Evolutionary conservation across 2,888 invertebrate genomes (phyloP), one percentile per base, ranked within the genome.

Genomic region (Aradus depressus): DNA sequence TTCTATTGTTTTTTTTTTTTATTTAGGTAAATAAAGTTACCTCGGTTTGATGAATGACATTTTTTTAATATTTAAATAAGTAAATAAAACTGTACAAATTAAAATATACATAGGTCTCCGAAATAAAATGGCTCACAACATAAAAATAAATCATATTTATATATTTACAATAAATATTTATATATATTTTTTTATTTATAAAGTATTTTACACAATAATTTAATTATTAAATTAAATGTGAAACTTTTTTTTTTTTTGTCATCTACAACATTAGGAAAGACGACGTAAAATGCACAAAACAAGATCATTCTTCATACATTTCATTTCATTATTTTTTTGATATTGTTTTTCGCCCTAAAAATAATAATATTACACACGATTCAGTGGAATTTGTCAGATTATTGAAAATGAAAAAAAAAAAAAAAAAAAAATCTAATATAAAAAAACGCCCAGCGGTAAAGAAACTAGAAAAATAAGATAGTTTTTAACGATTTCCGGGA

Each of bases 81-180:
- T n/a, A n/a, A n/a, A n/a, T n/a, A 44, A 44, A 14, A 34, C 44
- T 44, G 44, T 44, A 44, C 44, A 44, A 44, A 44, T 47, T 47
- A n/a, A n/a, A n/a, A n/a, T n/a, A 47, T 47, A 47, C 37, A 47
- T 38, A 47, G 37, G 47, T 47, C 47, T 35, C 47, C 38, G n/a
- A 47, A 44, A 14, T n/a, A n/a, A 38, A 38, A 47, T 38, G n/a
- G 19, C 16, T 19, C 26, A 21, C 21, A 47, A 47, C 47, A 47
- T 44, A 47, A 47, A 47, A 47, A 47, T 47, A 47, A 47, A 34
- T 47, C 37, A 38, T 47, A 47, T 47, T 49, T 49, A 49, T 49
- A 49, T 49, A 49, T 49, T 41, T 49, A 49, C 41, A 49, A 49
- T 49, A 49, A 41, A 49, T 49, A 49, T 49, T 28, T 49, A 41